Evolutionary conservation across 1,140 invertebrate genomes (phyloP).

Genomic region (Nephila pilipes): DNA sequence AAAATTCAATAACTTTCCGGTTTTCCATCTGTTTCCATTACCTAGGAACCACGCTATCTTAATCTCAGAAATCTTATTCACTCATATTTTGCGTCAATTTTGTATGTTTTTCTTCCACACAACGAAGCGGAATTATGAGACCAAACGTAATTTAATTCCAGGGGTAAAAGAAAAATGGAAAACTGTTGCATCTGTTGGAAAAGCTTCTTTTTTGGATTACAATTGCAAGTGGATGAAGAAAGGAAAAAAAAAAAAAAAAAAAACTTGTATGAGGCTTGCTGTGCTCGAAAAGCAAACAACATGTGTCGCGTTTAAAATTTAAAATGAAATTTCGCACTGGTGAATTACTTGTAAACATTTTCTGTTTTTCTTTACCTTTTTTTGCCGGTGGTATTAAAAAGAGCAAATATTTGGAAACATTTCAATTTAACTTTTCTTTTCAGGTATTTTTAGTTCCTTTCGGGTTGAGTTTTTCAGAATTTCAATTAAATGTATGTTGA

Average conservation of each 20-base stretch:
- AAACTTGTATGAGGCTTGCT: background rate
- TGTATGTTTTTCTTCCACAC: background rate
- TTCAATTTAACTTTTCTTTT: background rate
- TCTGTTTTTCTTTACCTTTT: background rate
- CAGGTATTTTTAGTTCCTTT: no score
- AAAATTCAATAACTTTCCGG: background rate
- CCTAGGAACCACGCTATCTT: background rate
- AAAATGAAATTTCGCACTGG: background rate
- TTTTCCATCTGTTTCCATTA: slow-evolving; percentile 17
- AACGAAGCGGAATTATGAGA: background rate
- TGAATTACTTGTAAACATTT: slow-evolving; percentile 4
- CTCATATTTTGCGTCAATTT: slow-evolving; percentile 12
- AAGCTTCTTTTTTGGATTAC: background rate
- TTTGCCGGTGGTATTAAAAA: background rate
- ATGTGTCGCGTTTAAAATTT: slow-evolving; percentile 19
- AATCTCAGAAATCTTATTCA: background rate
- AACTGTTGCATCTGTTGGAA: slow-evolving; percentile 4
- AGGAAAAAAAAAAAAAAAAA: background rate
- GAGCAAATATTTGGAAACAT: background rate
- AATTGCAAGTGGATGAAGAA: background rate
- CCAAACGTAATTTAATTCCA: slow-evolving; percentile 18
- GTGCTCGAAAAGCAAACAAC: background rate
- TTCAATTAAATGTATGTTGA: background rate
- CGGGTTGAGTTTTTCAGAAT: background rate
- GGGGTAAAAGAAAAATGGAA: background rate